These are phyloP conservation scores for Tragelaphus scriptus DNA, from an alignment of 2,113 vertebrate species.

Conservation along the genomic window DNA sequence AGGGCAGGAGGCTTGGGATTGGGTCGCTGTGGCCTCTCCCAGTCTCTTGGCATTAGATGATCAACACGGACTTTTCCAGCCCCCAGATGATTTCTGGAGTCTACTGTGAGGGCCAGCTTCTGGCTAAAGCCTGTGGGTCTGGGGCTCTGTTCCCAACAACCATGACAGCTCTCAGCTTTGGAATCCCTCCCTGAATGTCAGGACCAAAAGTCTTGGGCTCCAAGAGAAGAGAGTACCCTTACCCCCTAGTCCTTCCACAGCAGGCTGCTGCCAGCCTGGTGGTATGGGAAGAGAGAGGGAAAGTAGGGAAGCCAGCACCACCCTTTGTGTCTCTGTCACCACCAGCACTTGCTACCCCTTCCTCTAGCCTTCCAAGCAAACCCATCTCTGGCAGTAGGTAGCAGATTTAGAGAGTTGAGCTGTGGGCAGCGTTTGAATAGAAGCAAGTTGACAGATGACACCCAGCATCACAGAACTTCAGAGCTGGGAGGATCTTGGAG, in stretches of 20 bases:
- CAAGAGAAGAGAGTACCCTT: neutral
- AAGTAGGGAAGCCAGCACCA: neutral
- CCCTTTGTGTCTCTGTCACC: neutral
- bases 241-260: neutral
- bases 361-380: neutral
- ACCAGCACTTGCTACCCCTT: neutral
- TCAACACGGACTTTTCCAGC: neutral
- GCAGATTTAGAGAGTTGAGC: neutral
- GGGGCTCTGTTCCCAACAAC: neutral
- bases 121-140: neutral
- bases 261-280: neutral
- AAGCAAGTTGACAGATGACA: neutral
- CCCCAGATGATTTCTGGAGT: neutral
- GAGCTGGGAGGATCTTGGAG: neutral
- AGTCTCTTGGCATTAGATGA: neutral
- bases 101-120: rapidly evolving
- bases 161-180: too few species aligned
- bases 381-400: neutral
- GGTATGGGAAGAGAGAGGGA: neutral
- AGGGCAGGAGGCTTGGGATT: neutral
- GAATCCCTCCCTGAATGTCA: neutral
- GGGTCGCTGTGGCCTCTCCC: neutral
- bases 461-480: neutral
- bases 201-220: neutral
- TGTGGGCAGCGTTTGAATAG: neutral